Percentiles rank a stretch among this genome's conserved stretches.
These are phyloP conservation scores for Timema podura DNA, from an alignment of 2,888 invertebrate species.

Conservation along the genomic window DNA sequence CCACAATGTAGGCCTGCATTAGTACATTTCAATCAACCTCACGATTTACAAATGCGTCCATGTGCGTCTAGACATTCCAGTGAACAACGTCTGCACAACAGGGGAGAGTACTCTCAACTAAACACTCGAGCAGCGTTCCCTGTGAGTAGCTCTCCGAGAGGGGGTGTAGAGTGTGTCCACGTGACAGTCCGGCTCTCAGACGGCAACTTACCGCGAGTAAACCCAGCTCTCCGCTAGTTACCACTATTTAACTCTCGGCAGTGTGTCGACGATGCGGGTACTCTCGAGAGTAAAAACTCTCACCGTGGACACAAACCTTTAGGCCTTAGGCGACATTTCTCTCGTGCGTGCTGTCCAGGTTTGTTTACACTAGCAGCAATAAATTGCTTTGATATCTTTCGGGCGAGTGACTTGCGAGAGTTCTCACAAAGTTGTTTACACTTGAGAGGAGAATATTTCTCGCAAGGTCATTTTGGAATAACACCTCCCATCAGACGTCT, in stretches of 20 bases:
- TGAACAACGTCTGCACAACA: background rate
- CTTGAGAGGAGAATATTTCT: no score
- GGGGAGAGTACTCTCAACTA: background rate
- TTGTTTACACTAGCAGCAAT: no score
- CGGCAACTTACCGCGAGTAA: background rate
- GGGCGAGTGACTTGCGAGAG: no score
- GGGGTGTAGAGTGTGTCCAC: background rate
- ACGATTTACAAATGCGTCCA: background rate
- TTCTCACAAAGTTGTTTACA: no score
- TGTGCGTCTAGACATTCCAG: background rate
- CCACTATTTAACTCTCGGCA: background rate
- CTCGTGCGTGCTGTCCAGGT: no score
- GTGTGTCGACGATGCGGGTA: background rate
- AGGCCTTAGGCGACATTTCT: no score
- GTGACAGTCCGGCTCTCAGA: background rate
- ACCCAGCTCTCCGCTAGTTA: background rate
- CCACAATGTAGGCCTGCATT: background rate
- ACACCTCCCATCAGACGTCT: no score
- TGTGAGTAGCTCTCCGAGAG: constrained; percentile 2
- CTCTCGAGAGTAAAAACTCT: constrained; percentile 11
- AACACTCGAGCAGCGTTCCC: background rate
- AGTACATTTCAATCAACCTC: background rate
- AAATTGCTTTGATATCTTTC: no score
- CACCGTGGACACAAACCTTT: constrained; percentile 3
- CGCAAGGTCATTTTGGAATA: no score